Evolutionary conservation across 2,113 vertebrate species (phyloP), one percentile per base, ranked within the genome.

Genomic region (Glaucidium brasilianum): DNA sequence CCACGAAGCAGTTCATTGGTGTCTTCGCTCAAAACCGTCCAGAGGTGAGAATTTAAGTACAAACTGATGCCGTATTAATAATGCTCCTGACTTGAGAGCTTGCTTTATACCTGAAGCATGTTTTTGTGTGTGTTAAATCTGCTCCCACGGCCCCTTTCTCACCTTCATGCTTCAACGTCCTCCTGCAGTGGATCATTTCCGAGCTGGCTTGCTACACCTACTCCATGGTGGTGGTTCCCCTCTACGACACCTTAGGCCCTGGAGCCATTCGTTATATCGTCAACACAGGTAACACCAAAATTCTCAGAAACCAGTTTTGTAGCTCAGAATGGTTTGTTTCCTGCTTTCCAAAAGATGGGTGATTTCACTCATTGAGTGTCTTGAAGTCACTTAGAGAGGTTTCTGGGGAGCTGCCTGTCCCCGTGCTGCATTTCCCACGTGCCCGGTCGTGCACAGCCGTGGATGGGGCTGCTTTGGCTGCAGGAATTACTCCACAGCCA

Each of bases 11-110:
- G 97, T 99, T 99, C 97, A 99, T 99, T 5, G 99, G 99, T 0
- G 99, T 99, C 94, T 99, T 99, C n/a, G 98, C 99, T 89, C 99
- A 99, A 95, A 99, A 99, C 97, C 98, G 99, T 14, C 99, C 99
- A 47, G 99, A 99, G 99, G 99, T 99, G 85, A 98, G 97, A 23
- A 29, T 72, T 72, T 10, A 45, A 60, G 8, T 66, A 55, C 73
- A 53, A 3, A 10, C 11, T 32, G 32, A 15, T 73, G 43, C 11
- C 50, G 8, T 35, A 12, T 49, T 73, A 25, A 58, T 45, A 49
- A 73, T 3, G 17, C 18, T 71, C 55, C 26, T 37, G 25, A 39
- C 29, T 75, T 75, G 66, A 47, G 72, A 90, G 43, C 60, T 91
- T 39, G 52, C 35, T n/a, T 67, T 52, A 4, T 20, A 5, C 58